These are phyloP conservation scores for Ostrea denselamellosa DNA, from an alignment of 1,140 invertebrate genomes.

Conservation along the genomic window DNA sequence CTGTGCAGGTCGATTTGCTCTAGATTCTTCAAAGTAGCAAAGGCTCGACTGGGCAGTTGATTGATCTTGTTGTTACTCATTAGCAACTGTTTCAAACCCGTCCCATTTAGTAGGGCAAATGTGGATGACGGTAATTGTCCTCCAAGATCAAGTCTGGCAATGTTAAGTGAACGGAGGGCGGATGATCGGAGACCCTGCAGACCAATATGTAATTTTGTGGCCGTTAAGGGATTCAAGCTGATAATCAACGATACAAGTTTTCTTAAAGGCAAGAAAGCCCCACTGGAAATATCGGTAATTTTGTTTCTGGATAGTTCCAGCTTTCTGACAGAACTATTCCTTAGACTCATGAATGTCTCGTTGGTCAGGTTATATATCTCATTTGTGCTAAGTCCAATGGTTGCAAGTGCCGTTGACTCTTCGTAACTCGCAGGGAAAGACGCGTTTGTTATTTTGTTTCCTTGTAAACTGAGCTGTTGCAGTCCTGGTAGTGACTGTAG, in stretches of 20 bases:
- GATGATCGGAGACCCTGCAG: slow-evolving; percentile 58
- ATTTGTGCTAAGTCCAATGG: slow-evolving; percentile 66
- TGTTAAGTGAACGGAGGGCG: slow-evolving; percentile 62
- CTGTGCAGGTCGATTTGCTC: slow-evolving; percentile 60
- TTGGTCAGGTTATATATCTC: slow-evolving; percentile 57
- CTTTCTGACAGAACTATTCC: slow-evolving; percentile 51
- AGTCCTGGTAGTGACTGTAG: slow-evolving; percentile 55
- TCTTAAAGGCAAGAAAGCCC: slow-evolving; percentile 58
- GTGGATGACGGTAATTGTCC: slow-evolving; percentile 58
- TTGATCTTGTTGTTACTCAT: slow-evolving; percentile 64
- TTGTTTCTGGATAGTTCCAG: slow-evolving; percentile 63
- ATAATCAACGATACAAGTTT: slow-evolving; percentile 65
- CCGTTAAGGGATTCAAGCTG: slow-evolving; percentile 61
- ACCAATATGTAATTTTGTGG: slow-evolving; percentile 50
- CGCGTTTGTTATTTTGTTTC: slow-evolving; percentile 61
- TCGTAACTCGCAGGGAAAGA: slow-evolving; percentile 61
- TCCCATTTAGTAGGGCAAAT: slow-evolving; percentile 63
- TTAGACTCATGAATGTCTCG: slow-evolving; percentile 59
- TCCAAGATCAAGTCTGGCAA: slow-evolving; percentile 60
- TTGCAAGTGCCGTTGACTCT: slow-evolving; percentile 14
- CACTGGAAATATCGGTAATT: slow-evolving; percentile 53
- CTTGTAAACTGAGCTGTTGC: slow-evolving; percentile 59
- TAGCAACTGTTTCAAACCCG: slow-evolving; percentile 59
- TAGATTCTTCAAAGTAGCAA: slow-evolving; percentile 60
- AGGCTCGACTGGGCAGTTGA: slow-evolving; percentile 56